A percentile compares a stretch with the other conserved stretches of the same genome.
Conservation (phyloP, 2,113 vertebrate species). For the Hucho hucho region DNA sequence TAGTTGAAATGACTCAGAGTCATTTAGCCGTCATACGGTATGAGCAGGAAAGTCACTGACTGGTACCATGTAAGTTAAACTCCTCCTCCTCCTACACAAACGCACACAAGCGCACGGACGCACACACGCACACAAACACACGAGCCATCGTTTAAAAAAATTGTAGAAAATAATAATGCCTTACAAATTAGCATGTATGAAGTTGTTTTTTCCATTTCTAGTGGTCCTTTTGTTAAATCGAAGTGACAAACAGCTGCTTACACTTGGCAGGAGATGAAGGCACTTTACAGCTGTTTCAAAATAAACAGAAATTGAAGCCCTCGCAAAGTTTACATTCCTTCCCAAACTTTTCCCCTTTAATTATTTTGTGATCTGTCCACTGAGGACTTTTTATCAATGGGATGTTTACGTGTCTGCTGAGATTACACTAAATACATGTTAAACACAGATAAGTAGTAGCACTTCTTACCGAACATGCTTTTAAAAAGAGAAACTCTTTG, state of each 20-base stretch:
- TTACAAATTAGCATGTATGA: constrained; percentile 14
- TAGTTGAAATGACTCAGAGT: no score
- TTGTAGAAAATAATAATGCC: background rate
- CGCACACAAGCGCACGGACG: background rate
- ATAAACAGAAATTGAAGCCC: constrained; percentile 74
- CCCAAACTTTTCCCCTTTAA: constrained; percentile 70
- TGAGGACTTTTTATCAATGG: constrained; percentile 82
- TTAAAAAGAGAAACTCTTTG: constrained; percentile 36
- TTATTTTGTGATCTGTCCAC: constrained; percentile 75
- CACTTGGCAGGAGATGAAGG: constrained; percentile 40
- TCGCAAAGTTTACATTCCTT: constrained; percentile 72
- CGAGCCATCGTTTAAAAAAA: no score
- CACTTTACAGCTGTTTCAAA: constrained; percentile 73
- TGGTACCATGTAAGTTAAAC: no score
- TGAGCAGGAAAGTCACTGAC: no score
- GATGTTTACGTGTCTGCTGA: constrained; percentile 77
- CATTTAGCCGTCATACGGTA: no score
- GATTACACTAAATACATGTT: constrained; percentile 76
- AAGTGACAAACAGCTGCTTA: constrained; percentile 62
- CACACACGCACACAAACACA: background rate
- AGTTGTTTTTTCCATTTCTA: constrained; percentile 50
- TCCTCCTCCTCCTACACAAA: background rate
- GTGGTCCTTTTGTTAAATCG: constrained; percentile 50
- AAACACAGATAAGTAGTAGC: constrained; percentile 65
- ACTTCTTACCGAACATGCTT: constrained; percentile 45